Evolutionary conservation across 1,140 invertebrate genomes (phyloP).

Genomic region (Zaprionus capensis): DNA sequence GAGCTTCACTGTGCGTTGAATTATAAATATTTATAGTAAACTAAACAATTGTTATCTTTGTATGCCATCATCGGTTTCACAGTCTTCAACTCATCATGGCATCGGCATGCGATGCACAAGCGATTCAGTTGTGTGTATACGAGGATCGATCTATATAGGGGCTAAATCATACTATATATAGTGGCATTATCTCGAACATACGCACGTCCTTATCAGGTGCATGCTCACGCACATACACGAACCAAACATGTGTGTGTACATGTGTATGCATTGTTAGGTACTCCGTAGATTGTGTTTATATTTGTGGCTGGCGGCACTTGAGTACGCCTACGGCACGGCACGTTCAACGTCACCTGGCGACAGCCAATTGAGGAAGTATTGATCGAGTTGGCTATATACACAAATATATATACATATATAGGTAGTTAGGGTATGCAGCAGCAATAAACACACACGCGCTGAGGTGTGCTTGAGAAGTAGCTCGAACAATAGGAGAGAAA

Average conservation of each 20-base stretch:
- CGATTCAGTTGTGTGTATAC: conserved; percentile 23
- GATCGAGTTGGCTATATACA: conserved; percentile 27
- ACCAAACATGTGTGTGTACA: conserved; percentile 10
- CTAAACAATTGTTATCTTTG: conserved; percentile 71
- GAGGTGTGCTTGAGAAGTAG: conserved; percentile 21
- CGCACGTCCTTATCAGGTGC: conserved; percentile 41
- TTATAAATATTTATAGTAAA: conserved; percentile 65
- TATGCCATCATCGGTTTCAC: conserved; percentile 44
- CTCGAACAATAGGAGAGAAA: neutral
- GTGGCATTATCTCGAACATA: conserved; percentile 21
- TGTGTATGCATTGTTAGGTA: conserved; percentile 13
- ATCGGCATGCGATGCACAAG: conserved; percentile 58
- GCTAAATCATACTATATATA: neutral
- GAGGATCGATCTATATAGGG: conserved; percentile 31
- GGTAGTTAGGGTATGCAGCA: neutral
- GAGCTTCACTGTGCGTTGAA: conserved; percentile 28
- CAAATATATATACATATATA: neutral
- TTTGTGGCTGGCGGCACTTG: conserved; percentile 13
- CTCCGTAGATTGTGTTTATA: neutral
- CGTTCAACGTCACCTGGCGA: conserved; percentile 18
- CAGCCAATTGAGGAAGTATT: conserved; percentile 42
- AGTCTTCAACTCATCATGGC: conserved; percentile 21
- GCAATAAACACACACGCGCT: neutral
- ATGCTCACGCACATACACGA: conserved; percentile 2
- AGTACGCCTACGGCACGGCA: conserved; percentile 1